Evolutionary conservation across 2,888 invertebrate species (phyloP).

Genomic region (Erebia aethiops): DNA sequence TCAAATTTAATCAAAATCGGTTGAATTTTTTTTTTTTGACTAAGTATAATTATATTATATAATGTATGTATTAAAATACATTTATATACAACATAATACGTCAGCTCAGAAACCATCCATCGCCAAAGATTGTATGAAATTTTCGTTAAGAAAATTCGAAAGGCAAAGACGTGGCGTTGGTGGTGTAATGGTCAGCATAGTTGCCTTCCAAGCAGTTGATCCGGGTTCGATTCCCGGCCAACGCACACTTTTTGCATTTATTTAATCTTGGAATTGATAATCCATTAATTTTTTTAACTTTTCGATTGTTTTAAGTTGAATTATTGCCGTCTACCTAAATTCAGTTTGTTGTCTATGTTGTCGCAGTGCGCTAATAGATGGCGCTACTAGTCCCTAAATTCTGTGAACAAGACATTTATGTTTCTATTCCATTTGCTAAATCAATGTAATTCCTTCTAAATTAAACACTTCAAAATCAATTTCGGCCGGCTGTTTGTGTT

Average conservation of each 20-base stretch:
- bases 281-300: not conserved
- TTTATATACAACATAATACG: too few relatives aligned
- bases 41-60: too few relatives aligned
- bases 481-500: slow-evolving; percentile 23
- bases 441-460: slow-evolving; percentile 19
- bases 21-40: too few relatives aligned
- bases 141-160: slow-evolving; percentile 15
- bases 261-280: slow-evolving; percentile 8
- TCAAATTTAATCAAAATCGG: too few relatives aligned
- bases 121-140: too few relatives aligned
- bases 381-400: slow-evolving; percentile 37
- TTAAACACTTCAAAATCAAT: slow-evolving; percentile 33
- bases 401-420: not conserved
- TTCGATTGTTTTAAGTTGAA: not conserved
- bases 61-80: too few relatives aligned
- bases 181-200: slow-evolving; percentile 85
- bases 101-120: too few relatives aligned
- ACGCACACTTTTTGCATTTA: slow-evolving; percentile 68
- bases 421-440: slow-evolving; percentile 9
- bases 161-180: slow-evolving; percentile 60
- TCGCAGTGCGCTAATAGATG: slow-evolving; percentile 42
- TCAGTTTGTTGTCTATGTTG: not conserved
- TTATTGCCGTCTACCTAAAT: not conserved
- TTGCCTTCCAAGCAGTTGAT: slow-evolving; percentile 85
- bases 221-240: slow-evolving; percentile 84